Conservation (phyloP, 2,797 vertebrate species). For the Eutrigla gurnardus region DNA sequence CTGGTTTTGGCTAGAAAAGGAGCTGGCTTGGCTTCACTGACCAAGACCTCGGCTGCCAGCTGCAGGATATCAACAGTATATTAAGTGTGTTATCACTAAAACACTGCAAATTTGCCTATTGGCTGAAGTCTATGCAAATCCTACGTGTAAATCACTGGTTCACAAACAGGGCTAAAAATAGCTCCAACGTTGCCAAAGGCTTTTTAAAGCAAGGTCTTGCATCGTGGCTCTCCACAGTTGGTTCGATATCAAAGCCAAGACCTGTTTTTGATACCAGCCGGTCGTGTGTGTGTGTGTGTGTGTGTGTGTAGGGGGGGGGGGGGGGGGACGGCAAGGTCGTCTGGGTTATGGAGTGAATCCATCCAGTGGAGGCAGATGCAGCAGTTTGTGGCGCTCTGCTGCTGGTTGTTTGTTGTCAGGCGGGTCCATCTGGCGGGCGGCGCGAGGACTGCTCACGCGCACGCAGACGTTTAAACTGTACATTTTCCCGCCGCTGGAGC, state of each 20-base stretch:
- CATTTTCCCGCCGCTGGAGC: not conserved
- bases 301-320: too few relatives aligned
- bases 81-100: constrained; percentile 15
- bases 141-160: constrained; percentile 51
- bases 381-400: constrained; percentile 37
- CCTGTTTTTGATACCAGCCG: constrained; percentile 45
- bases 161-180: constrained; percentile 66
- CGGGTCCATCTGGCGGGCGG: constrained; percentile 77
- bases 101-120: constrained; percentile 12
- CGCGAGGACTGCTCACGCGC: constrained; percentile 50
- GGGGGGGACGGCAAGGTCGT: constrained; percentile 73
- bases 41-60: constrained; percentile 35
- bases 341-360: constrained; percentile 58
- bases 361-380: constrained; percentile 51
- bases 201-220: constrained; percentile 36
- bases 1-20: constrained; percentile 25
- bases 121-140: constrained; percentile 37
- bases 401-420: constrained; percentile 62
- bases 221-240: constrained; percentile 41
- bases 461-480: constrained; percentile 9
- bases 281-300: constrained; percentile 10
- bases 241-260: constrained; percentile 50
- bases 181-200: constrained; percentile 45
- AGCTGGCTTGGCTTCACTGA: constrained; percentile 26
- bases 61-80: constrained; percentile 21